Evolutionary conservation across 2,797 vertebrate species (phyloP).

Genomic region (Steatocranus sp.): DNA sequence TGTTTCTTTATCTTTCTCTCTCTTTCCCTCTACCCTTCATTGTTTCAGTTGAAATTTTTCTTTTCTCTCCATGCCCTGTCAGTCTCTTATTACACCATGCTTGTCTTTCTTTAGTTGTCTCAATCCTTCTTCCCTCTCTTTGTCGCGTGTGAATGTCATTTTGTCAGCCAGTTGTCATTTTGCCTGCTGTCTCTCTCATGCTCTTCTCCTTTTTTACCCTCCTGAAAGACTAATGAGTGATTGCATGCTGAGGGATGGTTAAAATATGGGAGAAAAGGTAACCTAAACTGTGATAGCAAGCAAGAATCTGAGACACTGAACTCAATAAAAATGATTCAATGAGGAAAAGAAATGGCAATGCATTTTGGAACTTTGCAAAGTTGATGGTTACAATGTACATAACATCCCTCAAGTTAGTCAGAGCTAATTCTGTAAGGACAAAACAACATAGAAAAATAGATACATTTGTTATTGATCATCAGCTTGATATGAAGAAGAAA

Average conservation of each 20-base stretch:
- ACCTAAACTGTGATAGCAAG: neutral
- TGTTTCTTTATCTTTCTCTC: neutral
- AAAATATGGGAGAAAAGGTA: neutral
- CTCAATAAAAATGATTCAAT: neutral
- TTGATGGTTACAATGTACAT: neutral
- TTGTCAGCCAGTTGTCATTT: constrained; percentile 57
- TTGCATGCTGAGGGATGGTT: constrained; percentile 9
- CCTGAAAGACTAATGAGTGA: constrained; percentile 43
- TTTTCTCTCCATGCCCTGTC: constrained; percentile 16
- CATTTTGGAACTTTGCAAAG: neutral
- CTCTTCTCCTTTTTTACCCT: neutral
- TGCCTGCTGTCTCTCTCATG: neutral
- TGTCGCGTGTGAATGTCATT: constrained; percentile 48
- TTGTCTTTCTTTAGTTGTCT: constrained; percentile 37
- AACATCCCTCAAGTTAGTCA: neutral
- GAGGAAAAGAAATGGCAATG: neutral
- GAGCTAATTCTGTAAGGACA: neutral
- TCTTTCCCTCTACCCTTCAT: neutral
- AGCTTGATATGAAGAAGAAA: neutral
- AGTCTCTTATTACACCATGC: constrained; percentile 33
- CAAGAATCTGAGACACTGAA: neutral
- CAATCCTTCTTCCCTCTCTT: constrained; percentile 13
- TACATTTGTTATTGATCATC: neutral
- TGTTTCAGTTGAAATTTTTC: constrained; percentile 14
- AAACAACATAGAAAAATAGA: neutral